These are phyloP conservation scores for Darevskia nairensis DNA, from an alignment of 2,797 vertebrate species.

Conservation along the genomic window DNA sequence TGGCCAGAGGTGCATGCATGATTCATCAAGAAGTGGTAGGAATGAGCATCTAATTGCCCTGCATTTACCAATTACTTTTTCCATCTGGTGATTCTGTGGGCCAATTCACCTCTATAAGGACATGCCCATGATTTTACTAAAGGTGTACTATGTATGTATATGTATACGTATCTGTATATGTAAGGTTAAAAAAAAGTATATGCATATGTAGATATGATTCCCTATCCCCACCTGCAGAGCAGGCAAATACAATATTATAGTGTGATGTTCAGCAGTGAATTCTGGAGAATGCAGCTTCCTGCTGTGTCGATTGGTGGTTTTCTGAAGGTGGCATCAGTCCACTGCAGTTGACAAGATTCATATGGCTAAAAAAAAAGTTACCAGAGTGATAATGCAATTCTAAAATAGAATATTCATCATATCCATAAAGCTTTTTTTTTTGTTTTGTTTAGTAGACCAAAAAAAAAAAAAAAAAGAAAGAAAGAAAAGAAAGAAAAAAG, in stretches of 20 bases:
- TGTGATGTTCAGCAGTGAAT: neutral
- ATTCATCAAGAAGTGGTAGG: slow-evolving; percentile 71
- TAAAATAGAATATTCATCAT: slow-evolving; percentile 55
- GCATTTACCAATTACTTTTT: slow-evolving; percentile 53
- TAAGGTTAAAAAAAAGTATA: too few species aligned
- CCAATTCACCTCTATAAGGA: slow-evolving; percentile 54
- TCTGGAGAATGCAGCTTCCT: neutral
- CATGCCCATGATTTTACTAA: slow-evolving; percentile 6
- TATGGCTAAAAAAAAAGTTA: slow-evolving; percentile 65
- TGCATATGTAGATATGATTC: too few species aligned
- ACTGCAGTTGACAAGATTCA: slow-evolving; percentile 38
- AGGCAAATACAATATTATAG: neutral
- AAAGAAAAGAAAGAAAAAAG: slow-evolving; percentile 10
- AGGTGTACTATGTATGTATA: neutral
- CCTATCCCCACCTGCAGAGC: neutral
- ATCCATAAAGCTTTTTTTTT: neutral
- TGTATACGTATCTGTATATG: too few species aligned
- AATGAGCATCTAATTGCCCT: slow-evolving; percentile 68
- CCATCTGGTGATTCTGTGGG: slow-evolving; percentile 52
- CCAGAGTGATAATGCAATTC: slow-evolving; percentile 67
- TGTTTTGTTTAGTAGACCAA: slow-evolving; percentile 40
- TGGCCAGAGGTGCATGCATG: slow-evolving; percentile 56
- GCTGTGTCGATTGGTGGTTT: slow-evolving; percentile 19
- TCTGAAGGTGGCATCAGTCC: slow-evolving; percentile 34
- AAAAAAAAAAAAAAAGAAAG: too few species aligned